These are phyloP conservation scores for Littorina saxatilis DNA, from an alignment of 1,140 invertebrate genomes.

Conservation along the genomic window DNA sequence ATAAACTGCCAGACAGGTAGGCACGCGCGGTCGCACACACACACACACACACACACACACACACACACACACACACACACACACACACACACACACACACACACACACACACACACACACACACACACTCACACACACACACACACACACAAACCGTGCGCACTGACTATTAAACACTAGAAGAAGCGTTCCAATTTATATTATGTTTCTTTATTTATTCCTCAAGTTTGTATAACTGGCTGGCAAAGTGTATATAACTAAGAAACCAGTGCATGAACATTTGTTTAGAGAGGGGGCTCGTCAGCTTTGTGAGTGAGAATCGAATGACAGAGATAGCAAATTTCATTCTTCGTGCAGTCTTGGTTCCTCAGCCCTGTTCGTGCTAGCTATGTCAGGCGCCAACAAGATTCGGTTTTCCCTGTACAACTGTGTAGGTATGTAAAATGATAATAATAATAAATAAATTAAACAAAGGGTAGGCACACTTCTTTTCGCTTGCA, in stretches of 20 bases:
- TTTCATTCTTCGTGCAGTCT: too few species aligned
- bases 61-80: conserved; percentile 13
- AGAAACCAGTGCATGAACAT: too few species aligned
- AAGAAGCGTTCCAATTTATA: neutral
- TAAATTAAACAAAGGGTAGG: too few species aligned
- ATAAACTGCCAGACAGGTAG: neutral
- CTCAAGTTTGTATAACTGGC: neutral
- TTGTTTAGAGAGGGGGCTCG: neutral
- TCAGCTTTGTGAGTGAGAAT: neutral
- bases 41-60: neutral
- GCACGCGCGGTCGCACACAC: neutral
- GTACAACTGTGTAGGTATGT: too few species aligned
- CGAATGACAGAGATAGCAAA: too few species aligned
- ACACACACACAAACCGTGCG: too few species aligned
- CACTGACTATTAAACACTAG: neutral
- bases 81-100: conserved; percentile 15
- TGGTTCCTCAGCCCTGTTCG: too few species aligned
- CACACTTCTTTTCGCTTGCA: too few species aligned
- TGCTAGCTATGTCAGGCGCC: too few species aligned
- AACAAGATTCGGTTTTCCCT: too few species aligned
- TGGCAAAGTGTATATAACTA: neutral
- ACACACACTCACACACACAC: too few species aligned
- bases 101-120: conserved; percentile 2
- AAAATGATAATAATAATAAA: too few species aligned
- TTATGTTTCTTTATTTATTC: neutral